Percentiles rank a stretch among this genome's conserved stretches.
phyloP scores from a whole-genome alignment of 2,888 invertebrate species.

The Aphrophora alni region DNA sequence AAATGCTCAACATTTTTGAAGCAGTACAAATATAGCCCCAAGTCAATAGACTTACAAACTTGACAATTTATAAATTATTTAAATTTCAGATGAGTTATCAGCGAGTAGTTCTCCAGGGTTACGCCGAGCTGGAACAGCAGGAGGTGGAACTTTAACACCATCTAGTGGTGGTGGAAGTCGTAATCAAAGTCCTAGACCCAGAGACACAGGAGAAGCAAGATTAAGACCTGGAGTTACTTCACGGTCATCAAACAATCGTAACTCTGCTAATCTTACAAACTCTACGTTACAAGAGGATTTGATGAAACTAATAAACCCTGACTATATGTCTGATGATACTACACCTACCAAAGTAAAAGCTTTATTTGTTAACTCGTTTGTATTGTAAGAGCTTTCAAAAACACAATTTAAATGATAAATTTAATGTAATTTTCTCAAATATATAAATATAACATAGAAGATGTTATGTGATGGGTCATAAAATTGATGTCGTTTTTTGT shows the following conservation, averaged over 20 bases:
- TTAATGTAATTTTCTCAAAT: no score
- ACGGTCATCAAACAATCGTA: slow-evolving; percentile 60
- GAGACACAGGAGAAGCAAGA: slow-evolving; percentile 63
- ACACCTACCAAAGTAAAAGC: slow-evolving; percentile 36
- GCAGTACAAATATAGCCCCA: no score
- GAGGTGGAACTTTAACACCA: slow-evolving; percentile 57
- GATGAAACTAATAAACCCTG: slow-evolving; percentile 85
- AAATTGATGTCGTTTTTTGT: no score
- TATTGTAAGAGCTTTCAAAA: no score
- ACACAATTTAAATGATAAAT: no score
- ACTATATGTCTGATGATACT: slow-evolving; percentile 61
- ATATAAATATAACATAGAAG: no score
- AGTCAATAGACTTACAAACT: no score
- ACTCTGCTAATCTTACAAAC: slow-evolving; percentile 64
- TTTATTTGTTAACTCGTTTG: no score
- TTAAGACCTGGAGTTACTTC: slow-evolving; percentile 57
- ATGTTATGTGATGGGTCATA: no score
- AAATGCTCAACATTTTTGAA: no score
- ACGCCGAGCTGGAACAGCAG: slow-evolving; percentile 42
- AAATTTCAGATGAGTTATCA: slow-evolving; percentile 62
- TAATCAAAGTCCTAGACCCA: slow-evolving; percentile 66
- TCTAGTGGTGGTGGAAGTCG: slow-evolving; percentile 61
- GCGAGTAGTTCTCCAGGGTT: slow-evolving; percentile 59
- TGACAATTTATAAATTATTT: background rate
- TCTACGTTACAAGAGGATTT: slow-evolving; percentile 83